These are phyloP conservation scores for Lumbricus terrestris DNA, from an alignment of 2,888 invertebrate genomes.

Conservation along the genomic window DNA sequence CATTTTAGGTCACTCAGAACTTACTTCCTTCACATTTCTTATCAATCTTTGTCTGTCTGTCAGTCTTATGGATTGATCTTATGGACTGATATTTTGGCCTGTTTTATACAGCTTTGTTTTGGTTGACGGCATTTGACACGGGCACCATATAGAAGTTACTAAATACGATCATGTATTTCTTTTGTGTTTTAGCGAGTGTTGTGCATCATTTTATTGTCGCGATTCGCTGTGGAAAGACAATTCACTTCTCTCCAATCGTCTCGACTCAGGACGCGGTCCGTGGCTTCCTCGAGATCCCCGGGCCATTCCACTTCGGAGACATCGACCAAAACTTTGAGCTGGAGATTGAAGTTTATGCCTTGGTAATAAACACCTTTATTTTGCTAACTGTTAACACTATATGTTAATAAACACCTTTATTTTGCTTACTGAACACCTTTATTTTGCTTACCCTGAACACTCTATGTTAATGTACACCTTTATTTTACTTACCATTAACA, in stretches of 20 bases:
- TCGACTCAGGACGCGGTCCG: conserved; percentile 62
- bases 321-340: conserved; percentile 86
- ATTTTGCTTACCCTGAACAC: too few relatives aligned
- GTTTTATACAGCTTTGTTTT: too few relatives aligned
- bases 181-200: conserved; percentile 59
- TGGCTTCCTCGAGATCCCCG: conserved; percentile 62
- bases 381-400: background rate
- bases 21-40: too few relatives aligned
- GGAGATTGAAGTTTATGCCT: conserved; percentile 69
- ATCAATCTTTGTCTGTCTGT: too few relatives aligned
- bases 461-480: too few relatives aligned
- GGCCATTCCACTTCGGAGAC: conserved; percentile 68
- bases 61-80: too few relatives aligned
- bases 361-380: conserved; percentile 50
- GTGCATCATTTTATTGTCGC: conserved; percentile 61
- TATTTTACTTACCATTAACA: too few relatives aligned
- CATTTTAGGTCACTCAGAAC: too few relatives aligned
- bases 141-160: background rate
- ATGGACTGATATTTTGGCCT: too few relatives aligned
- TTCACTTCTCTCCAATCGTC: conserved; percentile 64
- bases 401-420: too few relatives aligned
- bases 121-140: background rate
- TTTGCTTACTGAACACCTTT: too few relatives aligned
- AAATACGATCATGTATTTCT: background rate
- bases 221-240: conserved; percentile 62